These are phyloP conservation scores for Anthoscopus minutus DNA, from an alignment of 2,113 vertebrate species.

Conservation along the genomic window DNA sequence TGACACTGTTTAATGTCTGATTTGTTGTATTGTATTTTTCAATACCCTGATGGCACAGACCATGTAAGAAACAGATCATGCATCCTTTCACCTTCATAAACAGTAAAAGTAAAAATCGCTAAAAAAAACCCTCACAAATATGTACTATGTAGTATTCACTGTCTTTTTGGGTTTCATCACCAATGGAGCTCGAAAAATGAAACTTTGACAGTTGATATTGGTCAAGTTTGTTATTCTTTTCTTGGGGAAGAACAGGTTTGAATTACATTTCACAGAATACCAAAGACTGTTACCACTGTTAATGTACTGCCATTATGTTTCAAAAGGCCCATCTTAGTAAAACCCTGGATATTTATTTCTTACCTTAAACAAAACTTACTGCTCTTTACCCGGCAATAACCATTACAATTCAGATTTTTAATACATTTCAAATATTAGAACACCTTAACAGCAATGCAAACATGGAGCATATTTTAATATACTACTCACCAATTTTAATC, in stretches of 20 bases:
- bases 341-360: not conserved
- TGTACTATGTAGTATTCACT: not conserved
- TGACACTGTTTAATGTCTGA: not conserved
- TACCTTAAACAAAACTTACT: not conserved
- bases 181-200: not conserved
- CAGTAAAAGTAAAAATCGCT: not conserved
- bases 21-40: not conserved
- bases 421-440: not conserved
- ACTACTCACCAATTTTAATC: slow-evolving; percentile 90
- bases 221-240: not conserved
- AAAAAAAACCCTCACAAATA: not conserved
- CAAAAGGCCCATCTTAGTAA: not conserved
- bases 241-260: not conserved
- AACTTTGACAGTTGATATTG: not conserved
- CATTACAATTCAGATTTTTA: not conserved
- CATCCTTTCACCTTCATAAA: not conserved
- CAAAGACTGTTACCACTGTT: not conserved
- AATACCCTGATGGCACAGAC: not conserved
- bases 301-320: not conserved
- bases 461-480: slow-evolving; percentile 7
- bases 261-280: not conserved
- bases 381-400: not conserved
- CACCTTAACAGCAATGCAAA: slow-evolving; percentile 9
- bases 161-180: not conserved
- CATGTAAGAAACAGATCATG: not conserved